Conservation (phyloP, 2,113 vertebrate genomes). For the Scalopus aquaticus region DNA sequence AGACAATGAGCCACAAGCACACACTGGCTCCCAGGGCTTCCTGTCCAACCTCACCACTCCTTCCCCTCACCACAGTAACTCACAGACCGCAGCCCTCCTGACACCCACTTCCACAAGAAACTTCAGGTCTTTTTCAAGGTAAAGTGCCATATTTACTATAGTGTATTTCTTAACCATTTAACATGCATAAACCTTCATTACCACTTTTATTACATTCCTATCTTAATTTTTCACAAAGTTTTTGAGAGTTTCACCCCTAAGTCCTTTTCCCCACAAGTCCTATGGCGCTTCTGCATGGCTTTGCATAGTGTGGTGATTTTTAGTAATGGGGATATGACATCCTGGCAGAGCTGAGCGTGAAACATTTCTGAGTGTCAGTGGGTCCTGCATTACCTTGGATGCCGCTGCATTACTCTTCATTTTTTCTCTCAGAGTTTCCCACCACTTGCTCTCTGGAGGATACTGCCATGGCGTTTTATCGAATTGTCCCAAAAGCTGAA, state of each 20-base stretch:
- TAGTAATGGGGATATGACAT: neutral
- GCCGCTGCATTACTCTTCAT: constrained; percentile 89
- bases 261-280: neutral
- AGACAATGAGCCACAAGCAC: neutral
- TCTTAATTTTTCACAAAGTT: neutral
- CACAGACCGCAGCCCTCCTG: neutral
- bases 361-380: neutral
- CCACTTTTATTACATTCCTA: neutral
- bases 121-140: neutral
- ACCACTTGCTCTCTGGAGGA: constrained; percentile 90
- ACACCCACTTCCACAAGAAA: neutral
- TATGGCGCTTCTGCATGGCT: neutral
- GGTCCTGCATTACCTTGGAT: constrained; percentile 86
- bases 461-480: constrained; percentile 87
- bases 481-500: constrained; percentile 89
- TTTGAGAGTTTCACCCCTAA: neutral
- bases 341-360: neutral
- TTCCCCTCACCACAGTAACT: neutral
- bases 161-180: neutral
- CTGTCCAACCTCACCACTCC: neutral
- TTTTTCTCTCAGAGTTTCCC: constrained; percentile 90
- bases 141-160: neutral
- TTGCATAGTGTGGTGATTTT: neutral
- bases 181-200: neutral
- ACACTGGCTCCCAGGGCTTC: neutral